Percentiles rank a stretch among this genome's conserved stretches.
Evolutionary conservation across 2,113 vertebrate genomes (phyloP).

Genomic region (Lycaon pictus): DNA sequence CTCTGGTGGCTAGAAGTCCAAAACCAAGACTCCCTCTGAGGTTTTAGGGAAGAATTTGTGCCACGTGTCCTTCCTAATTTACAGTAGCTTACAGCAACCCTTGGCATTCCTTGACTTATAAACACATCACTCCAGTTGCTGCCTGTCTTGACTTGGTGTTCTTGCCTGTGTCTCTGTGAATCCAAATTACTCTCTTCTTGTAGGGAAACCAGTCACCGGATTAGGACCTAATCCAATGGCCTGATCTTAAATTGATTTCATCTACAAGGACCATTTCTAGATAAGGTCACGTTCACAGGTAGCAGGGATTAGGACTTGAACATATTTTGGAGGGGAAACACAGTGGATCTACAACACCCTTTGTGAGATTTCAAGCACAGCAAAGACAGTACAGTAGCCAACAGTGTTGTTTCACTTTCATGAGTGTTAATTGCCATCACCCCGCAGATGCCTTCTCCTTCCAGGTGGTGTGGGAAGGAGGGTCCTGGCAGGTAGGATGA

Average conservation of each 20-base stretch:
- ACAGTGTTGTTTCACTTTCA: not conserved
- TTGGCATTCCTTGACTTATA: not conserved
- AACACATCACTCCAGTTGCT: not conserved
- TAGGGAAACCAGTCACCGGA: not conserved
- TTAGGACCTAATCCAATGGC: not conserved
- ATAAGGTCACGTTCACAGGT: not conserved
- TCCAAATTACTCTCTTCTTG: not conserved
- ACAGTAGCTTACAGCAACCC: not conserved
- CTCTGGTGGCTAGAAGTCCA: not conserved
- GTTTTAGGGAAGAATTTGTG: not conserved
- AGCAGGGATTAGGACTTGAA: not conserved
- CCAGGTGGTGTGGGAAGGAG: not conserved
- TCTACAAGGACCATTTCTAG: not conserved
- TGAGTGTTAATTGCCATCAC: not conserved
- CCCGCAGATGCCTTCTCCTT: not conserved
- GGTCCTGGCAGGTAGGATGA: not conserved
- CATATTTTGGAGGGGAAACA: not conserved
- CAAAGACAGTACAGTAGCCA: not conserved
- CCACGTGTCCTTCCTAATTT: not conserved
- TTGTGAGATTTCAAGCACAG: not conserved
- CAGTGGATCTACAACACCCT: not conserved
- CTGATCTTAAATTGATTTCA: not conserved
- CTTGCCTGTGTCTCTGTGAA: not conserved
- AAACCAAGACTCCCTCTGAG: not conserved
- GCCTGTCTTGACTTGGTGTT: not conserved